Conservation (phyloP, 1,140 invertebrate genomes). For the Luehdorfia chinensis region DNA sequence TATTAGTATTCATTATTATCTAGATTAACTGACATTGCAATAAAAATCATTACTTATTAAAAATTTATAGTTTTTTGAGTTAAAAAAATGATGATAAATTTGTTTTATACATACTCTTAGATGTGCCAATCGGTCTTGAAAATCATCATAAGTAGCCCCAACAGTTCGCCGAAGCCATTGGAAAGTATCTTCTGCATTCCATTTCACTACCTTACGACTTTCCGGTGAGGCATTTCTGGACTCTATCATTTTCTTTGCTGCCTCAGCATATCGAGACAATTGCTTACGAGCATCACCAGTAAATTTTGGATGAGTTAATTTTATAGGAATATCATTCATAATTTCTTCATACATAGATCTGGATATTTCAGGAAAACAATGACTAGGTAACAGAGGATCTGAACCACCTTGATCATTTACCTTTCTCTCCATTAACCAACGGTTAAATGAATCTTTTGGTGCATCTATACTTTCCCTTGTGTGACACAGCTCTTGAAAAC, state of each 20-base stretch:
- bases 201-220: slow-evolving; percentile 97
- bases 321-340: slow-evolving; percentile 99
- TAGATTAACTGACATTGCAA: too few relatives aligned
- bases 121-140: slow-evolving; percentile 88
- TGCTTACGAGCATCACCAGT: slow-evolving; percentile 98
- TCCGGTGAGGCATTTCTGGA: slow-evolving; percentile 94
- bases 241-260: slow-evolving; percentile 97
- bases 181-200: slow-evolving; percentile 99
- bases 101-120: slow-evolving; percentile 76
- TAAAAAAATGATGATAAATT: slow-evolving; percentile 70
- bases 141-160: slow-evolving; percentile 97
- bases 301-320: slow-evolving; percentile 95
- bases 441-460: slow-evolving; percentile 96
- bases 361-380: slow-evolving; percentile 95
- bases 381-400: slow-evolving; percentile 93
- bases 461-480: slow-evolving; percentile 96
- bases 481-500: slow-evolving; percentile 96
- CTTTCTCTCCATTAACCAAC: slow-evolving; percentile 97
- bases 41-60: too few relatives aligned
- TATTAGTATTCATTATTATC: too few relatives aligned
- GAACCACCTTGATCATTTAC: slow-evolving; percentile 89
- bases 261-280: slow-evolving; percentile 95
- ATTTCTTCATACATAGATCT: slow-evolving; percentile 98
- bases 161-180: slow-evolving; percentile 95
- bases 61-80: too few relatives aligned